Conservation (phyloP, 2,797 vertebrate species). For the Enteromius afrohamiltoni region DNA sequence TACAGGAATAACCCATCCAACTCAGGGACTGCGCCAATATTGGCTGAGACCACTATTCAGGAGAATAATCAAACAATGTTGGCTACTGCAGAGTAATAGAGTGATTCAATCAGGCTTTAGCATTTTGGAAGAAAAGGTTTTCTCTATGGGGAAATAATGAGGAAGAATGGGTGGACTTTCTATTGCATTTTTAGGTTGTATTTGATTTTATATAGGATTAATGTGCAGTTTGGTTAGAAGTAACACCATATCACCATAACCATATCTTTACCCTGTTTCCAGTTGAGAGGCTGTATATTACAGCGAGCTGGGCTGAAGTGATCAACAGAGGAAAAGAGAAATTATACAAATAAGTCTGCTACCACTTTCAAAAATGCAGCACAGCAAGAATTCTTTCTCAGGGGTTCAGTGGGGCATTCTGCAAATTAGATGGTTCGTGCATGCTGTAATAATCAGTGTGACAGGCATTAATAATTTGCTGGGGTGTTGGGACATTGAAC, state of each 20-base stretch:
- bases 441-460: constrained; percentile 61
- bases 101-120: no score
- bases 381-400: constrained; percentile 56
- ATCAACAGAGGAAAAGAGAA: not conserved
- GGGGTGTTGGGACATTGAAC: constrained; percentile 58
- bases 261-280: not conserved
- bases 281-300: not conserved
- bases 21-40: no score
- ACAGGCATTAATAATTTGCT: constrained; percentile 69
- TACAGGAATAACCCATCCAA: no score
- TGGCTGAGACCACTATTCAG: no score
- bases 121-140: no score
- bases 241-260: not conserved
- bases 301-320: not conserved
- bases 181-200: not conserved
- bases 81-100: no score
- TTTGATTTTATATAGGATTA: not conserved
- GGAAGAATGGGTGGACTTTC: not conserved
- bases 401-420: constrained; percentile 61
- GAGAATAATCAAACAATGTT: no score
- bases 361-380: constrained; percentile 29
- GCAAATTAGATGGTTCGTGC: constrained; percentile 42
- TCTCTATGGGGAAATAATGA: no score
- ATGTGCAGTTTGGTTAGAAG: not conserved
- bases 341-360: not conserved